Base-by-base conservation (phyloP, 1,140 invertebrate genomes). In the Macrocentrus cingulum region DNA sequence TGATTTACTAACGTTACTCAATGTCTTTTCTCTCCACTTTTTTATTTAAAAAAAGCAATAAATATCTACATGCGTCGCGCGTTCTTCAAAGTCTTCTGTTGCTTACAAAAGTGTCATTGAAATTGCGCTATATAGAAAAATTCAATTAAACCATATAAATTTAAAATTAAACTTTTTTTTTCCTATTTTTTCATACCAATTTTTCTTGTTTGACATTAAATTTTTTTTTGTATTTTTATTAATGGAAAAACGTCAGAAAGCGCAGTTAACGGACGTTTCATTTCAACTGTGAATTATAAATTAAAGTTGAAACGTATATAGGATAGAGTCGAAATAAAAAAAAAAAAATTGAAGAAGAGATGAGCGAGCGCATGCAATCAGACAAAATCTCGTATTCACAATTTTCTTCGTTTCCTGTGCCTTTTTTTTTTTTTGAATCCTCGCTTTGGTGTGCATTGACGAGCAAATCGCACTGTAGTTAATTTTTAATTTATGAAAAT, bases 401-500 rank as follows among this genome's bases (percentile, higher is more conserved):
- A 46, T 11, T 46, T 46, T 46, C 8, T 46, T 19, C 25, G 9
- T n/a, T 11, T 39, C 13, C 36, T 39, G n/a, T n/a, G n/a, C n/a
- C n/a, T n/a, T n/a, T n/a, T 39, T 39, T 39, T 15, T 4, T 13
- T 11, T 11, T 5, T 3, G 8, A 39, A 3, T 11, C 15, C 36
- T 39, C 36, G 15, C 8, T 11, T 7, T 7, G 6, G 11, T 34
- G 8, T 3, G 8, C 36, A 39, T 39, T 2, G 18, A 46, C 20
- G 20, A 22, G 16, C n/a, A 11, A 23, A 11, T n/a, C 16, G 18
- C 9, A 22, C 9, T 9, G 25, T 11, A 46, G 49, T 51, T 51
- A 51, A 51, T 51, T 51, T 51, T 51, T 51, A 51, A 51, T 51
- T 36, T 51, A 51, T 51, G 49, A 36, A 51, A n/a, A 51, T 36